These are phyloP conservation scores for Corythaixoides concolor DNA, from an alignment of 2,113 vertebrate species.

Conservation along the genomic window DNA sequence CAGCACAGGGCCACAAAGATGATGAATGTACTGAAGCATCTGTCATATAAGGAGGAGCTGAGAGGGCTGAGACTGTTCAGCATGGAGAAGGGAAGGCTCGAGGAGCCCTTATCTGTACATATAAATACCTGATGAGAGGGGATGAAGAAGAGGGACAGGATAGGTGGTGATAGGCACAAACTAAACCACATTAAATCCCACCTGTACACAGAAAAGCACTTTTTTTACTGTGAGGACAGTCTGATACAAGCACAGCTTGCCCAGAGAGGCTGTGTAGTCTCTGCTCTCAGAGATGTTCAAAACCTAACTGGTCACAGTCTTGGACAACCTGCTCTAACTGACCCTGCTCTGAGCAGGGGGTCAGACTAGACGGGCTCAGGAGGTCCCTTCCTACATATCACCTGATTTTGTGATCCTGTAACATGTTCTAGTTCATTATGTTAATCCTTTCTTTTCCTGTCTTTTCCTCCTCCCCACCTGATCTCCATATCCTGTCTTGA, in stretches of 20 bases:
- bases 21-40: background rate
- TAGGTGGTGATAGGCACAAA: background rate
- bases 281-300: background rate
- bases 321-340: background rate
- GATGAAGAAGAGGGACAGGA: background rate
- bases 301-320: background rate
- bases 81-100: background rate
- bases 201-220: background rate
- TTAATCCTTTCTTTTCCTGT: background rate
- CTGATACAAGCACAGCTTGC: background rate
- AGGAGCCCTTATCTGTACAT: background rate
- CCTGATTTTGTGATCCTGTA: background rate
- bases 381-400: background rate
- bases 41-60: rapidly evolving
- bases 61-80: background rate
- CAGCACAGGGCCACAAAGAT: background rate
- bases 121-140: background rate
- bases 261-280: background rate
- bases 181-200: background rate
- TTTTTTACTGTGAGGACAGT: background rate
- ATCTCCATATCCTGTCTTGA: background rate
- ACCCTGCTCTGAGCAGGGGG: background rate
- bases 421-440: background rate
- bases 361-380: background rate
- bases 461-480: background rate